Evolutionary conservation across 2,888 invertebrate genomes (phyloP), one percentile per base, ranked within the genome.

Genomic region (Argynnis bischoffii): DNA sequence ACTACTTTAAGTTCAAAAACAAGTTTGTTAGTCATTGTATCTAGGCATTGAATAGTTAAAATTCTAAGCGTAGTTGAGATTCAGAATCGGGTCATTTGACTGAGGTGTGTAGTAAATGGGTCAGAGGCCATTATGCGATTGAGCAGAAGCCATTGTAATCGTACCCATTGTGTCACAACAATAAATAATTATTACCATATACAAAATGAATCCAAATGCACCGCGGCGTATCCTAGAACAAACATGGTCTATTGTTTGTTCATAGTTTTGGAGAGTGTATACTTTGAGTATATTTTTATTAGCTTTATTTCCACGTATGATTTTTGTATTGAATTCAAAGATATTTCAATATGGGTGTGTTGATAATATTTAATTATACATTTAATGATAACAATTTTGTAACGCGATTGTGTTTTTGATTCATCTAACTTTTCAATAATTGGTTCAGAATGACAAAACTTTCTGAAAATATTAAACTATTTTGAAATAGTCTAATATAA

Each of bases 71-170:
- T 61, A 51, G 35, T 51, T 51, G 64, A 51, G 46, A 48, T 77
- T 79, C 74, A 79, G 83, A 88, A 88, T 85, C 85, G 81, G 89
- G 83, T 78, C 88, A 84, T 79, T 77, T 79, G 79, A 72, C 74
- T 76, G 74, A 87, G 89, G 89, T 83, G 90, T 80, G 88, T 75
- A 73, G 73, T 76, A 83, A 84, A 83, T 86, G 80, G 88, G 85
- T 85, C 87, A 83, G 76, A 82, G 80, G 82, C 78, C 81, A 83
- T 83, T 83, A 84, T 78, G 75, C 76, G 79, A 84, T 80, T 79
- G 81, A 78, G 78, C 80, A 81, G 81, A 78, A 84, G 78, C 82
- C 74, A 90, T 89, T 88, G 88, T 89, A 82, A 85, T 85, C 68
- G 72, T 71, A 60, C 51, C 73, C 59, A 73, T 73, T 73, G 73